These are phyloP conservation scores for Ctenoplectra terminalis DNA, from an alignment of 1,140 invertebrate species.

Conservation along the genomic window DNA sequence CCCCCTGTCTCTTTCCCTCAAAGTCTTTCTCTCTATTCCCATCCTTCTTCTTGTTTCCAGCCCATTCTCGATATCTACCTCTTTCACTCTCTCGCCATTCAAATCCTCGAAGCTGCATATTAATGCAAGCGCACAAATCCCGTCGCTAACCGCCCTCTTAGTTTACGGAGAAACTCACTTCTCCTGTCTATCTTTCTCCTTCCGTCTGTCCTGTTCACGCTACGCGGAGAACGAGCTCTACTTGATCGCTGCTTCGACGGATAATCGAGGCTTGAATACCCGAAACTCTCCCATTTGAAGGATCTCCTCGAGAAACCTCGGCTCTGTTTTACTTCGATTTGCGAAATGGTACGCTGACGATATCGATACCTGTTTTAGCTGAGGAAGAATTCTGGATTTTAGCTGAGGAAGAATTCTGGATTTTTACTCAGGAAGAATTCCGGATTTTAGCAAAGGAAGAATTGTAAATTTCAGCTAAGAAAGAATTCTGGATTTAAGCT, in stretches of 20 bases:
- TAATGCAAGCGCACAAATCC: slow-evolving; percentile 74
- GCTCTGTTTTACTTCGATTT: slow-evolving; percentile 19
- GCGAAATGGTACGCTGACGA: not conserved
- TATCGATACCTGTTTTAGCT: too few species aligned
- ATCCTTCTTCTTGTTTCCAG: not conserved
- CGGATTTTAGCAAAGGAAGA: too few species aligned
- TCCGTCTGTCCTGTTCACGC: not conserved
- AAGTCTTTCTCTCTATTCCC: too few species aligned
- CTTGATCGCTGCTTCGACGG: slow-evolving; percentile 36
- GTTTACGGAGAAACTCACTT: slow-evolving; percentile 11
- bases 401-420: too few species aligned
- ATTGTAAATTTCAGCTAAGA: too few species aligned
- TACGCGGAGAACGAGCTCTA: not conserved
- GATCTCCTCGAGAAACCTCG: slow-evolving; percentile 1
- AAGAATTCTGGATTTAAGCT: too few species aligned
- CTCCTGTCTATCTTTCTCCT: not conserved
- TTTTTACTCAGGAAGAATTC: too few species aligned
- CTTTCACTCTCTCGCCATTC: slow-evolving; percentile 56
- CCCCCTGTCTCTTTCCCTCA: not conserved
- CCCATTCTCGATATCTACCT: not conserved
- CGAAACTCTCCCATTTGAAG: slow-evolving; percentile 15
- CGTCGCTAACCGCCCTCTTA: slow-evolving; percentile 44
- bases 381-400: too few species aligned
- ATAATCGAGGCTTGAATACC: slow-evolving; percentile 34
- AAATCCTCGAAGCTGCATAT: slow-evolving; percentile 75